Base-by-base conservation (phyloP, 2,113 vertebrate species). In the Cercopithecus mona region DNA sequence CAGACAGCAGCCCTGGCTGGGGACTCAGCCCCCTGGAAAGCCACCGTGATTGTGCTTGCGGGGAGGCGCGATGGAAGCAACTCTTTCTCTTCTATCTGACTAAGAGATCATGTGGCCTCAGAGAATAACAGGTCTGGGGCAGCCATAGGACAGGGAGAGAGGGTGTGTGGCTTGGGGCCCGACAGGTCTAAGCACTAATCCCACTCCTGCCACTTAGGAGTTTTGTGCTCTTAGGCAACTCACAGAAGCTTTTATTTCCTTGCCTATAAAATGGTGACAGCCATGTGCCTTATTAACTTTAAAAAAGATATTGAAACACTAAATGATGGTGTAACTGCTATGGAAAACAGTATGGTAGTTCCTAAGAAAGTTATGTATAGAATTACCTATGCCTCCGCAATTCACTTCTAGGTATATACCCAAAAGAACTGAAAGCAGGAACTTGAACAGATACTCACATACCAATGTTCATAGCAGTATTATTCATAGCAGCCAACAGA, bases 231-330 rank as follows among this genome's bases (percentile, higher is more conserved):
- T 78, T 79, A 38, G 73, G 78, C 80, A 57, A 61, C 27, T 94
- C 76, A 35, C 16, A 30, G 38, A 50, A 48, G 17, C 30, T 50
- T 88, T 93, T 90, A 81, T 95, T 95, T 70, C 83, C 59, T 96
- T 72, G 43, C 68, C 70, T 92, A 13, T 93, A 72, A 85, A 72
- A 40, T 88, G 48, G 59, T 72, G 57, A 84, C 8, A 94, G 32
- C 55, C 22, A 43, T 1, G 8, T 9, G 38, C 52, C 45, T 94
- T 80, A 20, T 10, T 92, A 82, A 52, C 11, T 86, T 73, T 1
- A 14, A 17, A 38, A 32, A 55, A 83, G 78, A 61, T 83, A 66
- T 75, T 94, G 81, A 85, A 85, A 72, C 40, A 16, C 57, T 43
- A 27, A 70, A 61, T 70, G n/a, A 61, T 61, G 72, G 43, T 70